phyloP scores from a whole-genome alignment of 2,888 invertebrate species.

The Eulithis testata region DNA sequence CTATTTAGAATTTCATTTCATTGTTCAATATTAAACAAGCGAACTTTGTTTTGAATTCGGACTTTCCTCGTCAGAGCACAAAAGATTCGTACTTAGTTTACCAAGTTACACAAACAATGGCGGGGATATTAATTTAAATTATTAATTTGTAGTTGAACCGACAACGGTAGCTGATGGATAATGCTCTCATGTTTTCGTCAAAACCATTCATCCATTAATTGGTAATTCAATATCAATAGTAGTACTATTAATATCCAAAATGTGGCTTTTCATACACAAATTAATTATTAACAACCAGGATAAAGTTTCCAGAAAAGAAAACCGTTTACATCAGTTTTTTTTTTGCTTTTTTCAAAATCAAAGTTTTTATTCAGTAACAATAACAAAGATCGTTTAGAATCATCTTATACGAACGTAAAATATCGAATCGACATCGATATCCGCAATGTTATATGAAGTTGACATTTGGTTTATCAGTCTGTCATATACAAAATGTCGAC shows the following conservation, averaged over 20 bases:
- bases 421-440: too few species aligned
- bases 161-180: constrained; percentile 17
- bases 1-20: constrained; percentile 39
- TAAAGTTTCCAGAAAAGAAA: too few species aligned
- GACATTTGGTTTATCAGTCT: neutral
- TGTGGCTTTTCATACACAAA: constrained; percentile 1
- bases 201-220: constrained; percentile 30
- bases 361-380: too few species aligned
- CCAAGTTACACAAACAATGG: constrained; percentile 21
- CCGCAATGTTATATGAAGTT: too few species aligned
- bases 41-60: constrained; percentile 45
- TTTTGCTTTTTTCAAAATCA: too few species aligned
- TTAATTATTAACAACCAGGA: too few species aligned
- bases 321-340: too few species aligned
- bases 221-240: constrained; percentile 10
- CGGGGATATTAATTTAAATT: constrained; percentile 23
- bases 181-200: constrained; percentile 36
- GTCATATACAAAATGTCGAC: neutral
- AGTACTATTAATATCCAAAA: neutral
- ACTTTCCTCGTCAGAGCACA: constrained; percentile 28
- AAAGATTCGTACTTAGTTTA: constrained; percentile 22
- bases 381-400: too few species aligned
- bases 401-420: too few species aligned
- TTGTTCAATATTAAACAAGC: constrained; percentile 47
- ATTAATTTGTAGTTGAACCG: constrained; percentile 21